A percentile compares a stretch with the other conserved stretches of the same genome.
phyloP scores from a whole-genome alignment of 2,888 invertebrate genomes.

The Girardia tigrina region DNA sequence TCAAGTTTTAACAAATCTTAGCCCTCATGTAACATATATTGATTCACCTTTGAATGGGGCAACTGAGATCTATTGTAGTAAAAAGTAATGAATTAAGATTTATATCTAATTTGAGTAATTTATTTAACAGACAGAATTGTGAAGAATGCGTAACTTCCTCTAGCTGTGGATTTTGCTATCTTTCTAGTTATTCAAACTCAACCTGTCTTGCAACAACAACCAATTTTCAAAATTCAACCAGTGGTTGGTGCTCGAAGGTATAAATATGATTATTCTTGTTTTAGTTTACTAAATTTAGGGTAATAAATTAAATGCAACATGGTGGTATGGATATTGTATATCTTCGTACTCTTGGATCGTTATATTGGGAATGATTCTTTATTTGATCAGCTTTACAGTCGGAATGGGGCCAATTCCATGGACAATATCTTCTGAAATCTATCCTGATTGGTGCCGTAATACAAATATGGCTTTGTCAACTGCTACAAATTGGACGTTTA shows the following conservation, averaged over 20 bases:
- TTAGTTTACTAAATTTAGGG: too few relatives aligned
- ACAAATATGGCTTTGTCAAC: slow-evolving; percentile 52
- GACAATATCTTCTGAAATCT: slow-evolving; percentile 55
- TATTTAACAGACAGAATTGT: background rate
- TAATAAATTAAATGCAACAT: too few relatives aligned
- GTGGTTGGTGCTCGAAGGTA: background rate
- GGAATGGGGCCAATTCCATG: slow-evolving; percentile 53
- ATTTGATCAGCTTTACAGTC: slow-evolving; percentile 53
- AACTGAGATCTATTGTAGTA: background rate
- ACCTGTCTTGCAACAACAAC: slow-evolving; percentile 39
- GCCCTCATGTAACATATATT: background rate
- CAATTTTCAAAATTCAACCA: background rate
- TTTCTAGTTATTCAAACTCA: slow-evolving; percentile 33
- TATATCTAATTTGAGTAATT: background rate
- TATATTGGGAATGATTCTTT: slow-evolving; percentile 50
- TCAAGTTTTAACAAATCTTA: background rate
- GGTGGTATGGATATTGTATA: slow-evolving; percentile 52
- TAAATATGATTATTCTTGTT: background rate
- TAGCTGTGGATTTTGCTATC: slow-evolving; percentile 25
- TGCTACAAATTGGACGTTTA: slow-evolving; percentile 53
- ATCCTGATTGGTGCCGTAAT: slow-evolving; percentile 54
- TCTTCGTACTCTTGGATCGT: slow-evolving; percentile 50
- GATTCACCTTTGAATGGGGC: background rate
- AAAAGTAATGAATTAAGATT: background rate
- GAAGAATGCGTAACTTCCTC: background rate